Conservation (phyloP, 2,797 vertebrate genomes). For the Furcifer pardalis region DNA sequence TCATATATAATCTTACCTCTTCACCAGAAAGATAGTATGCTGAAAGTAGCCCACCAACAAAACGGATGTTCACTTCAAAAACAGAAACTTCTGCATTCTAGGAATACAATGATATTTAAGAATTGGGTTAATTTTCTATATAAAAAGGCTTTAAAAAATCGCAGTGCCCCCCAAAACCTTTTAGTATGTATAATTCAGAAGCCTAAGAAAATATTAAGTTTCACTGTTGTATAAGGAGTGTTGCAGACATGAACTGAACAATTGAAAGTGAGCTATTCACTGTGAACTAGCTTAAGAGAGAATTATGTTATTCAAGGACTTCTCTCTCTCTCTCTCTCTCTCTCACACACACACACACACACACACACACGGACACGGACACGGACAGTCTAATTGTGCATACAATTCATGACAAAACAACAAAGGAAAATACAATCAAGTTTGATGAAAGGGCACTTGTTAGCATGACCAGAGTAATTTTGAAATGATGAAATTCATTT, state of each 20-base stretch:
- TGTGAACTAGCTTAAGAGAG: background rate
- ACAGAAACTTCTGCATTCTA: conserved; percentile 96
- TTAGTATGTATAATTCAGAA: conserved; percentile 18
- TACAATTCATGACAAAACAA: background rate
- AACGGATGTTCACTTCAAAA: conserved; percentile 99
- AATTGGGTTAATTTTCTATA: conserved; percentile 42
- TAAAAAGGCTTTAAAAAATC: conserved; percentile 4
- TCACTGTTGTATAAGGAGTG: background rate
- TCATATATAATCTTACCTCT: conserved; percentile 83
- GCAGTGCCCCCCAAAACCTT: background rate
- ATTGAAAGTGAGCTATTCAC: background rate
- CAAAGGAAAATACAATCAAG: background rate
- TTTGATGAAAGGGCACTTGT: background rate
- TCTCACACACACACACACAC: too few relatives aligned
- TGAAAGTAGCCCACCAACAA: conserved; percentile 94
- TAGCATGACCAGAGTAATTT: too few relatives aligned
- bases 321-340: too few relatives aligned
- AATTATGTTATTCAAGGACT: background rate
- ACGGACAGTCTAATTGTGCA: too few relatives aligned
- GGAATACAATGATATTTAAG: conserved; percentile 62
- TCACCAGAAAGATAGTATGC: conserved; percentile 98
- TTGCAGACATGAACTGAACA: background rate
- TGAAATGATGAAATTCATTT: too few relatives aligned
- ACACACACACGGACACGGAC: too few relatives aligned
- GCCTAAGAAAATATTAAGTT: background rate